phyloP scores from a whole-genome alignment of 2,888 invertebrate genomes.

The Coleophora flavipennella region DNA sequence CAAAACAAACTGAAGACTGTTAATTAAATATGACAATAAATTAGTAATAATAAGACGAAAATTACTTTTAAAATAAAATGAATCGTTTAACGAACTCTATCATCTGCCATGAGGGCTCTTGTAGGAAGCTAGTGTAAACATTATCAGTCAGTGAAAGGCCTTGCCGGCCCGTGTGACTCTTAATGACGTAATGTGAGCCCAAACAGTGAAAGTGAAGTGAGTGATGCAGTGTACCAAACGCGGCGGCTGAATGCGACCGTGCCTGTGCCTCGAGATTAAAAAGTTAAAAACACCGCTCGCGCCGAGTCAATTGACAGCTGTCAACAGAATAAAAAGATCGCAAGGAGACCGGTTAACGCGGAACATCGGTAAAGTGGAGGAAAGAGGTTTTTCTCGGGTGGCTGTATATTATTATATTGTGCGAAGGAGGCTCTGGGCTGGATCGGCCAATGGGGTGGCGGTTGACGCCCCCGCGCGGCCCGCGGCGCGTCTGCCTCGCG shows the following conservation, averaged over 20 bases:
- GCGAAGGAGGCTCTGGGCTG: conserved; percentile 25
- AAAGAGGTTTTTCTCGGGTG: conserved; percentile 32
- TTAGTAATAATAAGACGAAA: conserved; percentile 9
- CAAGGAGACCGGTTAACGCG: conserved; percentile 17
- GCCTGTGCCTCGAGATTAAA: conserved; percentile 15
- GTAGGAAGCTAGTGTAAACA: not conserved
- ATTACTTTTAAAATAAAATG: too few relatives aligned
- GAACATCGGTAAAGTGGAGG: conserved; percentile 6
- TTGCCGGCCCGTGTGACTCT: conserved; percentile 9
- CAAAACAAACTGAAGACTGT: conserved; percentile 12
- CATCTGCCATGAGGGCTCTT: not conserved
- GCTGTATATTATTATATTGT: conserved; percentile 44
- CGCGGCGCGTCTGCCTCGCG: conserved; percentile 33
- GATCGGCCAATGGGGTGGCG: conserved; percentile 57
- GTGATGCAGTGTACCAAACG: conserved; percentile 29
- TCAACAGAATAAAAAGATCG: conserved; percentile 7
- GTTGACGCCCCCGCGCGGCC: conserved; percentile 56
- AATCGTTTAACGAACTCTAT: too few relatives aligned
- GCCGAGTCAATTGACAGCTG: conserved; percentile 4
- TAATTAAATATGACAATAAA: conserved; percentile 30
- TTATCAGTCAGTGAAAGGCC: conserved; percentile 21
- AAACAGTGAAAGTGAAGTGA: conserved; percentile 42
- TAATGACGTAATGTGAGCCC: conserved; percentile 30
- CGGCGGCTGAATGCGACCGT: conserved; percentile 29
- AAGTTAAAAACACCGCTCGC: conserved; percentile 11